phyloP scores from a whole-genome alignment of 2,797 vertebrate genomes.

The Gorsachius magnificus region DNA sequence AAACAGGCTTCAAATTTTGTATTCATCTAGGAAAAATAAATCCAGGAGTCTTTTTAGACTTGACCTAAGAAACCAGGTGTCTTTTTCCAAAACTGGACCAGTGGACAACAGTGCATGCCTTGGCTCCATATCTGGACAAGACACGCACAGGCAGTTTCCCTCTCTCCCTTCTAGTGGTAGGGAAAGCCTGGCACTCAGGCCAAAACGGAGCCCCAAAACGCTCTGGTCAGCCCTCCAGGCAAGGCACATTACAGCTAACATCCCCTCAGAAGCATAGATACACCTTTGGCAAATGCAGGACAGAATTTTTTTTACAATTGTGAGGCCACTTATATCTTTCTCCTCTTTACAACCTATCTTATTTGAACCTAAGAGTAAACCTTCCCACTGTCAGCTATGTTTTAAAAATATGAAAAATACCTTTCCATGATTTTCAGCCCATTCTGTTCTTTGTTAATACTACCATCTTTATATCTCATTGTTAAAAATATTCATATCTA shows the following conservation, averaged over 20 bases:
- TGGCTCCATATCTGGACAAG: neutral
- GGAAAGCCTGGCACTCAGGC: neutral
- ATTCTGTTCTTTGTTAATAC: neutral
- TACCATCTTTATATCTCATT: neutral
- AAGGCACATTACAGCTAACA: neutral
- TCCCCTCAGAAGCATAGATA: neutral
- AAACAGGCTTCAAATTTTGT: neutral
- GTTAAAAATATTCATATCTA: neutral
- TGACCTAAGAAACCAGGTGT: neutral
- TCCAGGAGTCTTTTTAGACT: neutral
- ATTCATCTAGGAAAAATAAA: conserved; percentile 23
- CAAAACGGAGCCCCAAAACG: neutral
- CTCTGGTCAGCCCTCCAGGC: neutral
- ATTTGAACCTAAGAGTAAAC: neutral
- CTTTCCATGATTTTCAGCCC: neutral
- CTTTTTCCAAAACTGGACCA: neutral
- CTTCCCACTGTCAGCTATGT: neutral
- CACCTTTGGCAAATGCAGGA: neutral
- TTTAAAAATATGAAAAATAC: neutral
- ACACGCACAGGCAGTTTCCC: neutral
- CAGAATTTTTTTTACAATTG: neutral
- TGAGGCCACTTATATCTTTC: neutral
- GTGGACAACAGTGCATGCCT: neutral
- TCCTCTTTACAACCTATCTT: neutral
- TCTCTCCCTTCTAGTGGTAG: neutral